Base-by-base conservation (phyloP, 2,888 invertebrate genomes). In the Nomada flava region DNA sequence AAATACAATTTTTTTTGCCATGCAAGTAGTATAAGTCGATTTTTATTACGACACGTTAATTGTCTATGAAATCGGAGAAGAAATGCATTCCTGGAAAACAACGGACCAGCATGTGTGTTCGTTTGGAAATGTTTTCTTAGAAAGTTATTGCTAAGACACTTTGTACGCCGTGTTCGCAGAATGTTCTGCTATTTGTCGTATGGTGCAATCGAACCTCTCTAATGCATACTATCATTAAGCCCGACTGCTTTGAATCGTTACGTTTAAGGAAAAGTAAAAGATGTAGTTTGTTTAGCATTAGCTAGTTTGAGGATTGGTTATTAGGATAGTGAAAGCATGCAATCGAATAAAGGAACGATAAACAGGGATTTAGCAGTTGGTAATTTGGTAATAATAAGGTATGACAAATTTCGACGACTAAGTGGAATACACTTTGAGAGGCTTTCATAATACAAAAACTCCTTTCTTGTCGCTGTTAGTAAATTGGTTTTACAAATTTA, bases 51-150 rank as follows among this genome's bases (percentile, higher is more conserved):
- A 7, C 36, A 36, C 36, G 36, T 7, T 29, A 7, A 29, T 29
- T 36, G 7, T 36, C 20, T 53, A 10, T 20, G 15, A 42, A 70
- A 50, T 47, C 13, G 7, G 59, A 29, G 47, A 60, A 20, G 59
- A 70, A 60, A 47, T 59, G 20, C 29, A 29, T 7, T 59, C 26
- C n/a, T 18, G 15, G 9, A n/a, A 59, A 69, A 69, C 57, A 69
- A 59, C 69, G 26, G 15, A 15, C 36, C 42, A n/a, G 5, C 55
- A 70, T 59, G 29, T 44, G 44, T 44, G 15, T 36, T 36, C 47
- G 57, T 47, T 65, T 57, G 65, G 42, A 70, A 70, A 70, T 70
- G 59, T 70, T 70, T 70, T 60, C 70, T 60, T 70, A 70, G 70
- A 70, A 70, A 70, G 70, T 69, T 57, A 59, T 47, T n/a, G 44